Base-by-base conservation (phyloP, 2,888 invertebrate genomes). In the Coelopa pilipes region DNA sequence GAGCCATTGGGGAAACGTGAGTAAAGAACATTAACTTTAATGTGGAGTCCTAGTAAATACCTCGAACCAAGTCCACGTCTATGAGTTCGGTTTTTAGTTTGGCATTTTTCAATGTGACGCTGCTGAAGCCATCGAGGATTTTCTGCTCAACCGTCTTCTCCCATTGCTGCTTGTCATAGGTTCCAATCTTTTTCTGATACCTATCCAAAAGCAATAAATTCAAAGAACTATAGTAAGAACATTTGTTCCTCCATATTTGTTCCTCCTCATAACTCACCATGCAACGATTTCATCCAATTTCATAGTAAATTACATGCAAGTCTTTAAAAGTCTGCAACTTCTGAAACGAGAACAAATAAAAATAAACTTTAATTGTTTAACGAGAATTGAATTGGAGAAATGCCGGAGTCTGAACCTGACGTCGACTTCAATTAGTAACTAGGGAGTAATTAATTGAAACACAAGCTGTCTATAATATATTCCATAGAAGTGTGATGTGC, bases 91-190 rank as follows among this genome's bases (percentile, higher is more conserved):
- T 94, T 86, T 96, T 96, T 13, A 95, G 90, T 84, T 93, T 93
- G 21, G 93, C 92, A 76, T 92, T 92, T 87, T 94, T 93, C 86
- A 93, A 92, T 59, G 94, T 92, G 73, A 94, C 91, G 86, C 96
- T 94, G 75, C 93, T 92, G 72, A 96, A 92, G 79, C 95, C 96
- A 89, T 94, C 92, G 71, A 96, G 90, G 82, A 97, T 95, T 82
- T 95, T 92, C 86, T 96, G 95, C 85, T 98, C 98, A 79, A 98
- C 94, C 82, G 95, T 96, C 80, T 95, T 95, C 88, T 98, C 98
- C 98, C 98, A 98, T 91, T 95, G 93, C 84, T 97, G 96, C 86
- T 97, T 97, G 89, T 98, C 98, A 89, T 98, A 97, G 45, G 95
- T 95, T 84, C 97, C 97, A 88, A 98, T 98, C 90, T 97, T 96